Conservation (phyloP, 2,797 vertebrate genomes). For the Platyrinchus mystaceus region DNA sequence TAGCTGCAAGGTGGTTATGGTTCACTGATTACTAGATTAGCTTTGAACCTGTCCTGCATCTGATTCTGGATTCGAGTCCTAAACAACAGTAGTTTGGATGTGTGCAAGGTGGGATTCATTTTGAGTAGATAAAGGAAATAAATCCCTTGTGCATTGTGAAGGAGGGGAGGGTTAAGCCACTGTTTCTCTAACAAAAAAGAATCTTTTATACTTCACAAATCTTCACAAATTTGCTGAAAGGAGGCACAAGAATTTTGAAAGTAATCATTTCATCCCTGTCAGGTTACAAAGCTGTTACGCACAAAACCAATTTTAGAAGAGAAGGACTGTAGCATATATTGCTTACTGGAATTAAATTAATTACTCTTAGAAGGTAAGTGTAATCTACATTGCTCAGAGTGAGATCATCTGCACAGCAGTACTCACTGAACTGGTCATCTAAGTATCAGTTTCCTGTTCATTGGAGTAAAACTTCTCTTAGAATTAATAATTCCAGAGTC, state of each 20-base stretch:
- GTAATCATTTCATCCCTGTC: neutral
- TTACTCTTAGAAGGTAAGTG: neutral
- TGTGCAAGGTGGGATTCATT: conserved; percentile 25
- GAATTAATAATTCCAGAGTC: neutral
- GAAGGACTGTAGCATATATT: neutral
- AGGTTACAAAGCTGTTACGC: neutral
- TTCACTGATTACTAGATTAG: conserved; percentile 32
- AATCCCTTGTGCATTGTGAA: conserved; percentile 23
- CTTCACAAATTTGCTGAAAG: neutral
- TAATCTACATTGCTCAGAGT: neutral
- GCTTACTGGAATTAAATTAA: neutral
- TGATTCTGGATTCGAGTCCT: neutral
- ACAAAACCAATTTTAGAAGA: neutral
- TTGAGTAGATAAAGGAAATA: conserved; percentile 19
- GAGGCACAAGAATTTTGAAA: neutral
- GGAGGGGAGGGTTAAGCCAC: neutral
- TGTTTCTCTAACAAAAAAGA: conserved; percentile 2
- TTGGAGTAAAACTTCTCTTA: neutral
- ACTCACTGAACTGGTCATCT: neutral
- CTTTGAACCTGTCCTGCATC: neutral
- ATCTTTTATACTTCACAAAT: neutral
- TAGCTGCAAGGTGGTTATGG: conserved; percentile 6
- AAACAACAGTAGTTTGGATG: neutral
- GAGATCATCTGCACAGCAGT: neutral
- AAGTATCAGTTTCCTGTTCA: neutral